Conservation (phyloP, 2,797 vertebrate species). For the Moxostoma hubbsi region DNA sequence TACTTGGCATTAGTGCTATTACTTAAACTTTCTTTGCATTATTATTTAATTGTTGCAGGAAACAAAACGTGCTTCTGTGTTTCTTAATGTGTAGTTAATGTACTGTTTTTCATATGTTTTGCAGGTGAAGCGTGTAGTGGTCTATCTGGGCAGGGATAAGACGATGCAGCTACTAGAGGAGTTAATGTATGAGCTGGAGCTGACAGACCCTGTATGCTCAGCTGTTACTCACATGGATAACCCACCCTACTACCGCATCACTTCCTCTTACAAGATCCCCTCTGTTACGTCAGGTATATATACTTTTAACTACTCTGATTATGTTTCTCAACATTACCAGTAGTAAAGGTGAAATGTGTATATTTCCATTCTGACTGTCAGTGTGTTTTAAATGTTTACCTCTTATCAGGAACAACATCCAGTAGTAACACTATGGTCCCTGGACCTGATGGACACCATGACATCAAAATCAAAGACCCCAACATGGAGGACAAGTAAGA, state of each 20-base stretch:
- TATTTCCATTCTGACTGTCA: not conserved
- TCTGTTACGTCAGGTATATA: slow-evolving; percentile 94
- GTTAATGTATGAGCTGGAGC: slow-evolving; percentile 93
- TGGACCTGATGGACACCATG: slow-evolving; percentile 86
- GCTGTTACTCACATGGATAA: slow-evolving; percentile 98
- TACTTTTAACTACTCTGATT: not conserved
- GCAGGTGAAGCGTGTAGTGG: slow-evolving; percentile 97
- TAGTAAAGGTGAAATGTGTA: not conserved
- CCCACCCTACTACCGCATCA: slow-evolving; percentile 96
- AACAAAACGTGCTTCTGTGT: not conserved
- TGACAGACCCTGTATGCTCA: slow-evolving; percentile 93
- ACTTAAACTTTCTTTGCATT: not conserved
- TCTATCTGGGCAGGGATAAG: slow-evolving; percentile 98
- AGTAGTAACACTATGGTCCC: slow-evolving; percentile 99
- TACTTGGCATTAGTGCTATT: not conserved
- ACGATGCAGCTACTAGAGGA: slow-evolving; percentile 98
- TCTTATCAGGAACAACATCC: slow-evolving; percentile 90
- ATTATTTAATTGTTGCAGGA: not conserved
- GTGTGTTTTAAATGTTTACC: not conserved
- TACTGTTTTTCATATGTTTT: not conserved
- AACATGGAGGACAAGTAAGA: slow-evolving; percentile 90
- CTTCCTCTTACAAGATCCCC: slow-evolving; percentile 96
- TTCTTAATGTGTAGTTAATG: not conserved
- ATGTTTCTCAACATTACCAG: not conserved
- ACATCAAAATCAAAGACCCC: slow-evolving; percentile 90